These are phyloP conservation scores for Drosophila infuscata DNA, from an alignment of 2,888 invertebrate genomes.

Conservation along the genomic window DNA sequence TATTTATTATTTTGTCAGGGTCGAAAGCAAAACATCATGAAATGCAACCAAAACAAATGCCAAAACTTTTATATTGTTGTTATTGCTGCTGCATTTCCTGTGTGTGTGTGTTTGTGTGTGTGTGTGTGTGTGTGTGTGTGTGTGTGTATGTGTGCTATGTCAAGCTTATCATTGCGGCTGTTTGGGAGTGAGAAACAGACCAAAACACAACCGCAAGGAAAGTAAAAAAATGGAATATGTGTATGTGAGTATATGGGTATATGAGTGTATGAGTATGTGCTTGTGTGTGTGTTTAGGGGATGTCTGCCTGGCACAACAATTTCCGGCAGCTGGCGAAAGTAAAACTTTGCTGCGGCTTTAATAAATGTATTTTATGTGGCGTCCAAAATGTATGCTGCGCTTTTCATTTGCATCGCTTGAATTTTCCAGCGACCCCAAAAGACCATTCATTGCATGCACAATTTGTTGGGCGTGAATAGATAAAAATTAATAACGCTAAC, in stretches of 20 bases:
- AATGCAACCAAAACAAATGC: constrained; percentile 58
- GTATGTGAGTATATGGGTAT: not conserved
- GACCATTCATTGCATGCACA: constrained; percentile 21
- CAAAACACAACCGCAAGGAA: constrained; percentile 28
- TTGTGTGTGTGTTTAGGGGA: constrained; percentile 15
- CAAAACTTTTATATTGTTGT: constrained; percentile 44
- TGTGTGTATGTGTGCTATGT: constrained; percentile 39
- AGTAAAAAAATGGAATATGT: constrained; percentile 28
- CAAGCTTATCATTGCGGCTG: constrained; percentile 54
- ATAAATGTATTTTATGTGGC: constrained; percentile 36
- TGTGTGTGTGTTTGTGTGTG: not conserved
- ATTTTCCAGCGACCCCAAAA: constrained; percentile 24
- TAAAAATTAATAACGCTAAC: constrained; percentile 65
- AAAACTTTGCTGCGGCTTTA: constrained; percentile 41
- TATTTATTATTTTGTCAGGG: constrained; percentile 2
- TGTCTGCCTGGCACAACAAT: constrained; percentile 48
- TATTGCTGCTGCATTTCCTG: constrained; percentile 28
- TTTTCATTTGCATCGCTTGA: constrained; percentile 22
- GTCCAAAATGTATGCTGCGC: constrained; percentile 39
- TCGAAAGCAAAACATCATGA: constrained; percentile 33
- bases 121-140: not conserved
- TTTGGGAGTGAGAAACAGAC: constrained; percentile 12
- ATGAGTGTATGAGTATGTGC: constrained; percentile 1
- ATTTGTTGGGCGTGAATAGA: constrained; percentile 47
- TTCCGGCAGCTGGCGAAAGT: constrained; percentile 48